Evolutionary conservation across 2,888 invertebrate genomes (phyloP).

Genomic region (Ornithoptera priamus): DNA sequence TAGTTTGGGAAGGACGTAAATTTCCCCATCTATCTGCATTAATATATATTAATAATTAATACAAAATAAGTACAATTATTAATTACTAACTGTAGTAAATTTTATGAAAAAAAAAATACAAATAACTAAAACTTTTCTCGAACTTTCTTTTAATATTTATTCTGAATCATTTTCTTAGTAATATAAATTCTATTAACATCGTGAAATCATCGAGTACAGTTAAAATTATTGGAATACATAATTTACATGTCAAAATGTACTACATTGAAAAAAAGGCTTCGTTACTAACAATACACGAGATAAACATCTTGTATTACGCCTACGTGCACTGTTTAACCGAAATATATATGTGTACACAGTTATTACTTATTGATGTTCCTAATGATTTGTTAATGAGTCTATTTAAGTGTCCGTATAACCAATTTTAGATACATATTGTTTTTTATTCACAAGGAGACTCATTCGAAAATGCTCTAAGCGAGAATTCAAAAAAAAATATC

Average conservation of each 20-base stretch:
- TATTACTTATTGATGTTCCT: neutral
- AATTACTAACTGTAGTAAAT: too few relatives aligned
- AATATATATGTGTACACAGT: neutral
- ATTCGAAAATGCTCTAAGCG: too few relatives aligned
- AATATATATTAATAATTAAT: too few relatives aligned
- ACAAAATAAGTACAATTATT: too few relatives aligned
- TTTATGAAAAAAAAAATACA: too few relatives aligned
- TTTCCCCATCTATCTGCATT: neutral
- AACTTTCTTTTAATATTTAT: too few relatives aligned
- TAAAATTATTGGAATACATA: slow-evolving; percentile 21
- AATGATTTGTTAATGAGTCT: neutral
- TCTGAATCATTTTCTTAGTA: too few relatives aligned
- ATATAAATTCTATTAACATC: neutral
- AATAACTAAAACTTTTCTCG: too few relatives aligned
- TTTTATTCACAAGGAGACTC: too few relatives aligned
- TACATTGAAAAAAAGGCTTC: slow-evolving; percentile 11
- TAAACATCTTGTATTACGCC: slow-evolving; percentile 23
- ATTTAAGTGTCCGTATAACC: too few relatives aligned
- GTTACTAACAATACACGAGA: slow-evolving; percentile 23
- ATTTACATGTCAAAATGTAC: slow-evolving; percentile 26
- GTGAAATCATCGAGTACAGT: slow-evolving; percentile 26
- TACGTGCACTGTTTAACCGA: slow-evolving; percentile 3
- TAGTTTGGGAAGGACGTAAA: neutral
- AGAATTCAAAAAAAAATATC: too few relatives aligned
- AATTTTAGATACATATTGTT: too few relatives aligned